Evolutionary conservation across 2,113 vertebrate genomes (phyloP), one percentile per base, ranked within the genome.

Genomic region (Taxidea taxus): DNA sequence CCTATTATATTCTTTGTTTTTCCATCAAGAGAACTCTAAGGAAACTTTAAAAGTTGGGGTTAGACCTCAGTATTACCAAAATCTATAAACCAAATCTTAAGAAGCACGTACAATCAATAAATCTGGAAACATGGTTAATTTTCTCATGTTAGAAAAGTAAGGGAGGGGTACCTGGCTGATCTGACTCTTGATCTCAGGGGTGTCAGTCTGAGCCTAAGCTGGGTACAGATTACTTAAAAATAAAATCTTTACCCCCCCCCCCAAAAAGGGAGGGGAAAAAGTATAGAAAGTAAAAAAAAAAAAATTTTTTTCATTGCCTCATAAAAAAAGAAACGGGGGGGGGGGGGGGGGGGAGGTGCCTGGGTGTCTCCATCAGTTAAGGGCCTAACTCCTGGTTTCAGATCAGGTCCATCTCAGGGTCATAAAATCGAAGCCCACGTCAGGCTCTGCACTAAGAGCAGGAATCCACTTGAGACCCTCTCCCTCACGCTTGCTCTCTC

Each of bases 61-160:
- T 27, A 82, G 56, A 74, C 39, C 47, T 81, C 21, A 29, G 11
- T 62, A 34, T 83, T 90, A 82, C 51, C 78, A 85, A 84, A 96
- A 85, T 77, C 44, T 80, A 68, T 37, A 97, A 81, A 81, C 39
- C 51, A 96, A 81, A 96, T 54, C 58, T 72, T 80, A 39, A 58
- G 68, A 81, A 66, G 51, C 2, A 87, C 21, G 39, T 42, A 37
- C 1, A 62, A 85, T 51, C 86, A 62, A 49, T 90, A 62, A 89
- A 60, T 47, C 58, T 90, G 8, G 15, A 82, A 90, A 54, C 34
- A 77, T 3, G 42, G 29, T 68, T 31, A 42, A 86, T 82, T 56
- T 62, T 72, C 66, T 89, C 39, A 81, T 0, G 16, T 80, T 87
- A 77, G 44, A 77, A 81, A 70, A 64, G 62, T 34, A 51, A n/a